phyloP scores from a whole-genome alignment of 2,113 vertebrate species.

The Plestiodon gilberti region DNA sequence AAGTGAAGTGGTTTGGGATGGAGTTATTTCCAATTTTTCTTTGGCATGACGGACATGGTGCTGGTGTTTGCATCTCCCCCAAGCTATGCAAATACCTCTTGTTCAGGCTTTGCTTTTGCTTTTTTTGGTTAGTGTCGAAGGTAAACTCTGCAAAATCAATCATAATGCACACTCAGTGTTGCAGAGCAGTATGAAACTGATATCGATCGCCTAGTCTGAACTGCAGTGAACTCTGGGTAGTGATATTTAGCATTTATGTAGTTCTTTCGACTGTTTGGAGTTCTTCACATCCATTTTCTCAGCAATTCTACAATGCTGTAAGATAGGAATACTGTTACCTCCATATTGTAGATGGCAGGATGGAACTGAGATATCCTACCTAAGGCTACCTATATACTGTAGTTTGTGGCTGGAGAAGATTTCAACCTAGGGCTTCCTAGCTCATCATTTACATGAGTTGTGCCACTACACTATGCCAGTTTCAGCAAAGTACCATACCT shows the following conservation, averaged over 20 bases:
- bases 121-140: not conserved
- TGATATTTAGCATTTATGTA: not conserved
- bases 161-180: not conserved
- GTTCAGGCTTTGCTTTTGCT: not conserved
- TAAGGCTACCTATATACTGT: not conserved
- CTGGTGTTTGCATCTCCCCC: not conserved
- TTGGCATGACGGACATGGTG: not conserved
- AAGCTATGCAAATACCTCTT: not conserved
- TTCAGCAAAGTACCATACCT: not conserved
- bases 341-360: not conserved
- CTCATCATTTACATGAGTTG: not conserved
- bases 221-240: not conserved
- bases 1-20: not conserved
- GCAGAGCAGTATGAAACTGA: not conserved
- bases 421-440: not conserved
- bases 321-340: not conserved
- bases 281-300: not conserved
- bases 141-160: not conserved
- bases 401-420: too few relatives aligned
- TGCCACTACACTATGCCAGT: not conserved
- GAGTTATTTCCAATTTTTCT: not conserved
- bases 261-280: not conserved
- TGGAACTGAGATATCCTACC: not conserved
- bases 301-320: not conserved
- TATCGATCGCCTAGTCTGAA: not conserved